Conservation (phyloP, 2,113 vertebrate species). For the Lophura nycthemera region DNA sequence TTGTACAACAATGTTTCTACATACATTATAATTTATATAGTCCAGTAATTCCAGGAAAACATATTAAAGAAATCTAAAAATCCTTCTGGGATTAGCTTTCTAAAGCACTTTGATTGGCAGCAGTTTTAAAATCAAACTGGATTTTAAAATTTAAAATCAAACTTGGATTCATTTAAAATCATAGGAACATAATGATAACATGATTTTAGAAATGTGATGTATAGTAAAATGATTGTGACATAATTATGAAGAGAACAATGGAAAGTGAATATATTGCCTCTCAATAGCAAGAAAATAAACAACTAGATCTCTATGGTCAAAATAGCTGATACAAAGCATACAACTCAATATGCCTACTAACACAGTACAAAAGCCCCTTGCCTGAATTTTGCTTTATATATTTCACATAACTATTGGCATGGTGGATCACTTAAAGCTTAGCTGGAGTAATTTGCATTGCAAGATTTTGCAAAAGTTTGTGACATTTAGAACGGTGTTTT, state of each 20-base stretch:
- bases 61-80: slow-evolving; percentile 25
- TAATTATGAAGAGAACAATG: not conserved
- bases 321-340: slow-evolving; percentile 36
- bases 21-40: slow-evolving; percentile 31
- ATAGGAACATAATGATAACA: not conserved
- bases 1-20: slow-evolving; percentile 44
- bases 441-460: slow-evolving; percentile 52
- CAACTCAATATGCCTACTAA: not conserved
- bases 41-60: slow-evolving; percentile 41
- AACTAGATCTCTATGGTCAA: not conserved
- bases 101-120: slow-evolving; percentile 38
- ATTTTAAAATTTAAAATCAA: slow-evolving; percentile 24
- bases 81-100: slow-evolving; percentile 43
- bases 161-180: slow-evolving; percentile 23
- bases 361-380: not conserved
- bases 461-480: slow-evolving; percentile 29
- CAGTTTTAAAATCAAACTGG: slow-evolving; percentile 44
- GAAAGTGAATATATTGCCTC: not conserved
- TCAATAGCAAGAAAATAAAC: not conserved
- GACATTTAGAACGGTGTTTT: slow-evolving; percentile 53
- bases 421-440: slow-evolving; percentile 15
- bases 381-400: not conserved
- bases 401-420: slow-evolving; percentile 8
- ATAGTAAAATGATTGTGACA: not conserved
- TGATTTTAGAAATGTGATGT: not conserved